Evolutionary conservation across 2,113 vertebrate genomes (phyloP), one percentile per base, ranked within the genome.

Genomic region (Nymphicus hollandicus): DNA sequence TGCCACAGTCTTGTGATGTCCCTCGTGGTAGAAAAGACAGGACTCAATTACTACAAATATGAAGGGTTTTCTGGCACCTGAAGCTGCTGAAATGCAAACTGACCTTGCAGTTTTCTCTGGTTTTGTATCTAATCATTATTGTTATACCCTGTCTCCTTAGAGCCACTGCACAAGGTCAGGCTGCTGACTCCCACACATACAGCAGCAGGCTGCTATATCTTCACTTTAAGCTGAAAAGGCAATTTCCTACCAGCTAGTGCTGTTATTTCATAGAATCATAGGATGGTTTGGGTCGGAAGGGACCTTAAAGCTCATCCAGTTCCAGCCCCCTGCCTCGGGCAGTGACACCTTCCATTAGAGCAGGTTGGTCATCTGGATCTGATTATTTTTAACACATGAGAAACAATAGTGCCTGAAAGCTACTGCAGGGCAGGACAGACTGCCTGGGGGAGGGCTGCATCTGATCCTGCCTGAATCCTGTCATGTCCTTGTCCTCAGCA

Each of bases 401-500:
- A 22, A 56, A 13, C 50, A 28, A 3, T 3, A 39, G 6, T 0
- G 12, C 20, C 0, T 2, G 52, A 39, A 7, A 70, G 76, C 9
- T 28, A 0, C 9, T 9, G 23, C 6, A 0, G 0, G 1, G 46
- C 66, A 33, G 81, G 72, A 9, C 9, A 4, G 1, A 0, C 68
- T 19, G 41, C 60, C 64, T 11, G 46, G 61, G 69, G 28, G 7
- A 17, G 19, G 31, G 22, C 3, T 11, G 3, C 5, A 1, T 2
- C 24, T 3, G 1, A 1, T 0, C 5, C 1, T 39, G 24, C n/a
- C n/a, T 22, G 25, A 49, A 47, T 47, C 5, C 2, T 83, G 43
- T 60, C 15, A 0, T 86, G 31, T 20, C 35, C 43, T 65, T 68
- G 29, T 97, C 82, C 82, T 37, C 96, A 99, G 99, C 99, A 17